Base-by-base conservation (phyloP, 2,797 vertebrate genomes). In the Toxotes lorentzi region DNA sequence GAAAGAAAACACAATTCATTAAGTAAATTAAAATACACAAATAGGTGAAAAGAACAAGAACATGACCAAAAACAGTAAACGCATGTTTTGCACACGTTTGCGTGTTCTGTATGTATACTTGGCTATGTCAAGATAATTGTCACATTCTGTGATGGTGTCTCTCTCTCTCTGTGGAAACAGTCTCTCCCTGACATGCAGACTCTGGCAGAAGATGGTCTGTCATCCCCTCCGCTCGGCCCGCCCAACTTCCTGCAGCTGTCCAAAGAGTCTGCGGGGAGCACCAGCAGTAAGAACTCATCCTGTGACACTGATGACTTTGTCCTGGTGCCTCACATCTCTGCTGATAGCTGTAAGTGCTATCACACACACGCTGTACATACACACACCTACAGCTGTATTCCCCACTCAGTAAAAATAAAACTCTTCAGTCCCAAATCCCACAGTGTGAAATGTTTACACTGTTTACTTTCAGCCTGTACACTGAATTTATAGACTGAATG, bases 251-350 rank as follows among this genome's bases (percentile, higher is more conserved):
- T 99, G 78, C 98, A 99, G 90, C 95, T 98, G 82, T 99, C 98
- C 87, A 99, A 97, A 90, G 98, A 99, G 83, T 99, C 98, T 32
- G 97, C 96, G 68, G 98, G 97, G 89, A 99, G 97, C 91, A 97
- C 95, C 89, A 98, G 97, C 92, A 99, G 98, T 90, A 99, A 97
- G 95, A 98, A 97, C 94, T 99, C 97, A 2, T 99, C 98, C 61
- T 97, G 97, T 66, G 98, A 99, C 92, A 98, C 97, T 1, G 98
- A 99, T 30, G 98, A 99, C 92, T 99, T 99, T 88, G 98, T 99
- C 83, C 95, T 99, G 89, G 97, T 99, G 78, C 98, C 98, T n/a
- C 96, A 98, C 93, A 95, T 98, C 84, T 96, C 97, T 38, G 94
- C 96, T 76, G 97, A 99, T 80, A 97, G 97, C 79, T 98, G 98